Evolutionary conservation across 2,888 invertebrate species (phyloP).

Genomic region (Andrena trimmerana): DNA sequence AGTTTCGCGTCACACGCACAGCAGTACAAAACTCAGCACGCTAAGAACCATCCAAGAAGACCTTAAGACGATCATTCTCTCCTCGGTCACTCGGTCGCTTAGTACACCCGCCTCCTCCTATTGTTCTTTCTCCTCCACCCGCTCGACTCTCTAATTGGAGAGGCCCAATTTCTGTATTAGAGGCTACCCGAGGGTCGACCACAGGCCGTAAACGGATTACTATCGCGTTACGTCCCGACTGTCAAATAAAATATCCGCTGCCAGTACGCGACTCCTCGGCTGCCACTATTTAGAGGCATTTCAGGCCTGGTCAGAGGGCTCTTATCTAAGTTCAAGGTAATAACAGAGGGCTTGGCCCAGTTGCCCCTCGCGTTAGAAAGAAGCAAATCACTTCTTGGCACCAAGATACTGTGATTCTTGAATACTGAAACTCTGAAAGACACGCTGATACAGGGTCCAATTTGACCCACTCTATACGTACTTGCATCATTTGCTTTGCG

Average conservation of each 20-base stretch:
- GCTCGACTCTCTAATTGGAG: constrained; percentile 71
- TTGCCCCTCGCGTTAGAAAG: background rate
- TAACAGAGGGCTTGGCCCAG: constrained; percentile 17
- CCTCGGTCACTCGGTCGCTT: constrained; percentile 53
- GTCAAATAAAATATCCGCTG: constrained; percentile 60
- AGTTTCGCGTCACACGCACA: background rate
- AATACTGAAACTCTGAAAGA: background rate
- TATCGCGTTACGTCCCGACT: constrained; percentile 47
- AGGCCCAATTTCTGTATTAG: constrained; percentile 77
- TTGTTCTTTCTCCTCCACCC: constrained; percentile 54
- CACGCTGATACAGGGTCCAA: too few relatives aligned
- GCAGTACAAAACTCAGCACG: constrained; percentile 25
- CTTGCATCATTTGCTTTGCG: too few relatives aligned
- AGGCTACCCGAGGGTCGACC: constrained; percentile 54
- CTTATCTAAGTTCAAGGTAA: constrained; percentile 59
- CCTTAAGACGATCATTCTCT: constrained; percentile 63
- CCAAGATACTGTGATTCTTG: background rate
- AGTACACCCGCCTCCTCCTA: constrained; percentile 52
- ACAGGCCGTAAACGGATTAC: constrained; percentile 59
- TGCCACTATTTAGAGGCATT: background rate
- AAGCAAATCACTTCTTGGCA: background rate
- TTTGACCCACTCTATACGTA: too few relatives aligned
- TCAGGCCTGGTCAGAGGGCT: constrained; percentile 14
- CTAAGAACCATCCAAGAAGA: constrained; percentile 23
- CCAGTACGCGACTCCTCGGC: background rate